These are phyloP conservation scores for Icerya purchasi DNA, from an alignment of 2,888 invertebrate genomes.

Conservation along the genomic window DNA sequence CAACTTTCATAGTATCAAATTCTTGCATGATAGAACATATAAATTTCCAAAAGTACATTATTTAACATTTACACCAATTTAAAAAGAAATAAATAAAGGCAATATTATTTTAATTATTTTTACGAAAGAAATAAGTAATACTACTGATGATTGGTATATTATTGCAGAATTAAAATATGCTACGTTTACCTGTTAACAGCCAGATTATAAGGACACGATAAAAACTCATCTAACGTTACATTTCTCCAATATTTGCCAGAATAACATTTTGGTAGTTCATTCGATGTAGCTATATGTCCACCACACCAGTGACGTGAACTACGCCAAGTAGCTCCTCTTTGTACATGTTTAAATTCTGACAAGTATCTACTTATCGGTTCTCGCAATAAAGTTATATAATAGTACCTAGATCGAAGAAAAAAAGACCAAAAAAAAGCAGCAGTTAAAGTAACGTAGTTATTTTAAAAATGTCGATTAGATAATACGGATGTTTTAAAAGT, in stretches of 20 bases:
- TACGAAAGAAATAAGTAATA: neutral
- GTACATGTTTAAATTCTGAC: constrained; percentile 91
- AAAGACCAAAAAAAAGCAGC: too few species aligned
- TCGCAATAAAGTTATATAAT: constrained; percentile 84
- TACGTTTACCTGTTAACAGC: constrained; percentile 48
- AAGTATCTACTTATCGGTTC: constrained; percentile 85
- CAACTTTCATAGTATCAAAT: too few species aligned
- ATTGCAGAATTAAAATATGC: neutral
- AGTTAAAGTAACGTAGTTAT: too few species aligned
- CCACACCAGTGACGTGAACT: constrained; percentile 41
- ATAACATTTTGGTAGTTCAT: constrained; percentile 68
- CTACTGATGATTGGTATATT: neutral
- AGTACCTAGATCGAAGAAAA: constrained; percentile 53
- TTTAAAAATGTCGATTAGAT: neutral
- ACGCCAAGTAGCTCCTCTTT: constrained; percentile 91
- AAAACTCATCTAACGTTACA: constrained; percentile 75
- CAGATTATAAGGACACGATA: constrained; percentile 75
- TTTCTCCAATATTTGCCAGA: constrained; percentile 62
- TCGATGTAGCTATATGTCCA: constrained; percentile 48
- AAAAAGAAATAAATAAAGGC: too few species aligned
- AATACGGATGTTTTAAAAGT: neutral
- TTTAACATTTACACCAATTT: neutral
- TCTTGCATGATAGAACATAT: too few species aligned
- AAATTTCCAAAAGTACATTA: too few species aligned
- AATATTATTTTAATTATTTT: neutral